Evolutionary conservation across 2,797 vertebrate species (phyloP), one percentile per base, ranked within the genome.

Genomic region (Columba guinea): DNA sequence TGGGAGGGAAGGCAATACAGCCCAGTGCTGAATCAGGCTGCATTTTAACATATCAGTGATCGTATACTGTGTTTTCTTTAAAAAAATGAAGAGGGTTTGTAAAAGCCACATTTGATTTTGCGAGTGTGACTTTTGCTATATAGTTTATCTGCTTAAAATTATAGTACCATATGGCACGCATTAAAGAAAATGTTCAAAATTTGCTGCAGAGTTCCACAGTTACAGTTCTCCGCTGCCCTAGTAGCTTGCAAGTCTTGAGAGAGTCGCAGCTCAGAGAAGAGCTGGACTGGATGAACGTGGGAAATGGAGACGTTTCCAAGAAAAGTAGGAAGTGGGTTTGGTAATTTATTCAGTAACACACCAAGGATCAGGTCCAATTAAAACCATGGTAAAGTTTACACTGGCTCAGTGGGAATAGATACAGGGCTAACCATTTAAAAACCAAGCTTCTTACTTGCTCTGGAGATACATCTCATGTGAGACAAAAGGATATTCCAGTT

Each of bases 1-100:
- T 85, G 58, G 75, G 78, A 96, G 68, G 65, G 59, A 95, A 95
- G 58, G 91, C 90, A 95, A 65, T 78, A 83, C 49, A 95, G 78
- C 30, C 41, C 53, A 73, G 67, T 70, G 52, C 91, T 79, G 80
- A 86, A 94, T 51, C 74, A 77, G 71, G 60, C 75, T 94, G 68
- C 78, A 64, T 89, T 94, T 94, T 78, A 92, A 69, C 81, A 7
- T 52, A 90, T 46, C 22, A 68, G 70, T 0, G 0, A 52, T 58
- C 16, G 11, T 79, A 65, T 80, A 74, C 22, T 49, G 9, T 2
- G 1, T 5, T 69, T 92, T 79, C 60, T 71, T 76, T 5, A 2
- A 64, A 84, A 74, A 76, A 74, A 37, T 32, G 22, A 58, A 49
- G 81, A 58, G 9, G 34, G 14, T 77, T 64, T 53, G 24, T 46